Conservation (phyloP, 1,140 invertebrate genomes). For the Euglossa dilemma region DNA sequence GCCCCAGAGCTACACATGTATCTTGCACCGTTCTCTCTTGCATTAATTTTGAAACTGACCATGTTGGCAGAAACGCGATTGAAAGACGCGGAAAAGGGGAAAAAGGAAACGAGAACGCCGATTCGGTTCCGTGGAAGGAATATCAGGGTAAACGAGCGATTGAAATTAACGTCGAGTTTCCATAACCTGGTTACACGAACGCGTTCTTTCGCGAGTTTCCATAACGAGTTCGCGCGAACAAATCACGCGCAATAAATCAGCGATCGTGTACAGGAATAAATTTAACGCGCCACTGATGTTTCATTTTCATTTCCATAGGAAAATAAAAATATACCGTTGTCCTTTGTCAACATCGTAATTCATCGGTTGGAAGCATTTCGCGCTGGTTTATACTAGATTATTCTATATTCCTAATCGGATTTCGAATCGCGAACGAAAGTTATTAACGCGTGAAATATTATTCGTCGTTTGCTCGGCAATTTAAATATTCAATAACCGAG, state of each 20-base stretch:
- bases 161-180: background rate
- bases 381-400: too few species aligned
- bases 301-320: too few species aligned
- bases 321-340: background rate
- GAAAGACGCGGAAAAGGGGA: too few species aligned
- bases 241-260: background rate
- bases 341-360: background rate
- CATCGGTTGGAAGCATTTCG: too few species aligned
- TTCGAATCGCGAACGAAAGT: too few species aligned
- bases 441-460: too few species aligned
- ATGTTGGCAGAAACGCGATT: background rate
- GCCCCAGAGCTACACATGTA: background rate
- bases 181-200: conserved; percentile 4
- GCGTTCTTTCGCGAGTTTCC: background rate
- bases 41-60: conserved; percentile 28
- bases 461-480: background rate
- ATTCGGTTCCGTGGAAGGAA: too few species aligned
- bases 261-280: background rate
- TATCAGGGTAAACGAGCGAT: background rate
- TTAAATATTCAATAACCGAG: background rate
- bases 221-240: background rate
- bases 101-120: background rate
- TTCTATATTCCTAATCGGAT: too few species aligned
- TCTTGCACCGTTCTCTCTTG: conserved; percentile 35
- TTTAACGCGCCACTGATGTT: background rate